Base-by-base conservation (phyloP, 2,113 vertebrate species). In the Potamarius usumacintae region DNA sequence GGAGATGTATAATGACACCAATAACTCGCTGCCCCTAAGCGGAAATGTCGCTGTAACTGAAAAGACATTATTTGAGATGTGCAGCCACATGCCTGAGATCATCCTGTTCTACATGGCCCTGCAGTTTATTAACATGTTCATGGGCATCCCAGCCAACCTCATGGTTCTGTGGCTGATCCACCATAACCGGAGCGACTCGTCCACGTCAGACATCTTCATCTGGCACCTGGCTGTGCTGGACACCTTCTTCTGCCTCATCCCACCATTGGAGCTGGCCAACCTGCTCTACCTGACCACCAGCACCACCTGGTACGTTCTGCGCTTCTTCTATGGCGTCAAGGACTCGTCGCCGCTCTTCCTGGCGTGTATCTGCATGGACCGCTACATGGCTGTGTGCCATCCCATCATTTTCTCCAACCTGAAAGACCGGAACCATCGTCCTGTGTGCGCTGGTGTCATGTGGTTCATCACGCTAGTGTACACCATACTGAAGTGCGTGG, bases 91-190 rank as follows among this genome's bases (percentile, higher is more conserved):
- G 92, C 94, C 94, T 0, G 86, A 58, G 0, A 89, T 93, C 2
- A n/a, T 96, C 27, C 89, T 95, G 55, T 95, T 94, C 90, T 96
- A 96, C 82, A 77, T 96, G 63, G 25, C 67, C 69, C 87, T 95
- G 84, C 95, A 96, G 93, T 92, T 95, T 55, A 84, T 93, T n/a
- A 96, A 96, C 92, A 95, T 96, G 94, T 92, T 95, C 87, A 69
- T 96, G 82, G 95, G 95, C 58, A 92, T 95, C 87, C 95, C 95
- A 0, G 92, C 95, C 62, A 96, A 96, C 87, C 7, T 95, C 87
- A 93, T 89, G 86, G 95, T 96, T 20, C 91, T 96, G 74, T 94
- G 95, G 94, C 93, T 95, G 86, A 94, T 96, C 60, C 91, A 27
- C 53, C 93, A 89, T 77, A 95, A 94, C 90, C 94, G 93, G 50